Evolutionary conservation across 2,888 invertebrate species (phyloP).

Genomic region (Schizotus pectinicornis): DNA sequence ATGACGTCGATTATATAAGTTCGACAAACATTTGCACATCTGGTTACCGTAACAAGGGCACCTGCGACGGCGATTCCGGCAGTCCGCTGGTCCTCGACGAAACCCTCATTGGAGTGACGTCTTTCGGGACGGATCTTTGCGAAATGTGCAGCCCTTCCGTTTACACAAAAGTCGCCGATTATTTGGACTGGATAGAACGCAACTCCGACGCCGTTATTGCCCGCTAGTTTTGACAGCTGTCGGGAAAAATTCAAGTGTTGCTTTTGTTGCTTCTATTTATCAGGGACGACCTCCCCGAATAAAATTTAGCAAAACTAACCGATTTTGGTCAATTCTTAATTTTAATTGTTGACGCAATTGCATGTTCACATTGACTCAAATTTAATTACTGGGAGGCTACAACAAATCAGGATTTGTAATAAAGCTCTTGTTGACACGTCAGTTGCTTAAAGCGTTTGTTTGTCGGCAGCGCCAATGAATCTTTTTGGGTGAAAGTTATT

Average conservation of each 20-base stretch:
- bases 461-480: slow-evolving; percentile 18
- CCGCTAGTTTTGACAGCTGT: background rate
- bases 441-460: background rate
- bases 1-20: slow-evolving; percentile 33
- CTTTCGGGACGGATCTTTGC: slow-evolving; percentile 38
- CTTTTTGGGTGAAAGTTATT: slow-evolving; percentile 6
- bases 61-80: slow-evolving; percentile 43
- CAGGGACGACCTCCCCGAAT: too few species aligned
- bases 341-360: too few species aligned
- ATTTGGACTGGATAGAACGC: slow-evolving; percentile 40
- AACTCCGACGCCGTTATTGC: slow-evolving; percentile 36
- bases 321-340: too few species aligned
- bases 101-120: slow-evolving; percentile 38
- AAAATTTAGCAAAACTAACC: too few species aligned
- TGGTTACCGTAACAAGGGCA: slow-evolving; percentile 40
- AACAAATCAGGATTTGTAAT: slow-evolving; percentile 1
- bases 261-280: too few species aligned
- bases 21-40: slow-evolving; percentile 40
- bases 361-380: too few species aligned
- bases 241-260: too few species aligned
- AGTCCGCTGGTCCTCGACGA: slow-evolving; percentile 37
- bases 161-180: slow-evolving; percentile 36
- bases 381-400: too few species aligned
- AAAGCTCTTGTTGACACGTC: slow-evolving; percentile 3
- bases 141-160: slow-evolving; percentile 39